A percentile compares a stretch with the other conserved stretches of the same genome.
These are phyloP conservation scores for Ectobius pallidus DNA, from an alignment of 2,888 invertebrate species.

Conservation along the genomic window DNA sequence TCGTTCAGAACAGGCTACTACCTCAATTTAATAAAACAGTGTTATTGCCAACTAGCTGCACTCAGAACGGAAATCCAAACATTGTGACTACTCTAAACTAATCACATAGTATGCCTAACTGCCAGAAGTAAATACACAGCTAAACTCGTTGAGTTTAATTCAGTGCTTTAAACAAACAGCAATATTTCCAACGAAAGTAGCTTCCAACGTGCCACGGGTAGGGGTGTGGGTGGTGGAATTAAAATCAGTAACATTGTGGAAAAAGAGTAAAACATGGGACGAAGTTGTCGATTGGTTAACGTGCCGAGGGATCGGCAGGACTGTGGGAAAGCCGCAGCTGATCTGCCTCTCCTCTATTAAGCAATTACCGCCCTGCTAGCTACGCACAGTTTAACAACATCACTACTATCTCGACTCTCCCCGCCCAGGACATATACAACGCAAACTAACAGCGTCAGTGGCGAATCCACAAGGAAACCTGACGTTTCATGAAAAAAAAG, in stretches of 20 bases:
- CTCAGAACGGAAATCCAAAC: too few relatives aligned
- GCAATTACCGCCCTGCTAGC: slow-evolving; percentile 11
- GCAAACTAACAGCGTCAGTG: too few relatives aligned
- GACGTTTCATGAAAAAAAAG: too few relatives aligned
- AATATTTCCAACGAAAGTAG: not conserved
- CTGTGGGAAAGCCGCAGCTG: slow-evolving; percentile 6
- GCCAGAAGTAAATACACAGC: too few relatives aligned
- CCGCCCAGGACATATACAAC: not conserved
- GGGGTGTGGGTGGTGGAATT: not conserved
- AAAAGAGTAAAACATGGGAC: not conserved
- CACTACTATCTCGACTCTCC: not conserved
- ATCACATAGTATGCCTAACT: too few relatives aligned
- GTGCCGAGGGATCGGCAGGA: not conserved
- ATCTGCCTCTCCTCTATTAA: not conserved
- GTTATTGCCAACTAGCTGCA: too few relatives aligned
- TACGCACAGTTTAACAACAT: slow-evolving; percentile 17
- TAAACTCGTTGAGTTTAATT: not conserved
- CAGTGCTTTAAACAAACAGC: not conserved
- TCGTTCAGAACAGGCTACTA: too few relatives aligned
- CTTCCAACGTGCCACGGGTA: not conserved
- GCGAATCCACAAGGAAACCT: too few relatives aligned
- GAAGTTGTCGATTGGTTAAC: not conserved
- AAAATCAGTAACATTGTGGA: not conserved
- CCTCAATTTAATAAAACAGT: too few relatives aligned
- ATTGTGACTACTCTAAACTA: too few relatives aligned